phyloP scores from a whole-genome alignment of 2,888 invertebrate species.

The Drosophila rellima region DNA sequence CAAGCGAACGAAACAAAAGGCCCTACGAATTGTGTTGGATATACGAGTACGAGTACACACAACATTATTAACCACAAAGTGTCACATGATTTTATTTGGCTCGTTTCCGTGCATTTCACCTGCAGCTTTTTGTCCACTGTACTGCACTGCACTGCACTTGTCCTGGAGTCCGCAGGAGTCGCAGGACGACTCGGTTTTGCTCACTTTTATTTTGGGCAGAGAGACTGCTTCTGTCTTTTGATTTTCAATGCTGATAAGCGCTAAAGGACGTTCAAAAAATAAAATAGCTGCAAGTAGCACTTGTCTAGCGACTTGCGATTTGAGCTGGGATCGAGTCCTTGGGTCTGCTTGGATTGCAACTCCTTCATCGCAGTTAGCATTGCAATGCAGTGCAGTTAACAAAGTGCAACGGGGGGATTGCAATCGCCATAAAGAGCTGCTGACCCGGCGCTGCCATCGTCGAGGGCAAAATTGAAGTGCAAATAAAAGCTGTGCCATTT shows the following conservation, averaged over 20 bases:
- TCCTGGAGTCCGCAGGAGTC: not conserved
- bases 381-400: slow-evolving; percentile 80
- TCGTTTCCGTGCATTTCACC: slow-evolving; percentile 71
- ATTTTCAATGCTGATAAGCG: slow-evolving; percentile 74
- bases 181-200: not conserved
- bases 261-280: slow-evolving; percentile 76
- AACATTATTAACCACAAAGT: slow-evolving; percentile 81
- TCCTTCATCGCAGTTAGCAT: slow-evolving; percentile 61
- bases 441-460: slow-evolving; percentile 32
- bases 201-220: slow-evolving; percentile 58
- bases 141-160: slow-evolving; percentile 26
- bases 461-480: slow-evolving; percentile 77
- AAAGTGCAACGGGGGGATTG: slow-evolving; percentile 79
- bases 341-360: slow-evolving; percentile 24
- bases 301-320: slow-evolving; percentile 56
- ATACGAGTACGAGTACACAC: slow-evolving; percentile 38
- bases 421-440: slow-evolving; percentile 77
- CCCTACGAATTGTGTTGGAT: slow-evolving; percentile 19
- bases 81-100: slow-evolving; percentile 81
- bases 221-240: slow-evolving; percentile 59
- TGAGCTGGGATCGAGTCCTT: slow-evolving; percentile 12
- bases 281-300: slow-evolving; percentile 77
- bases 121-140: slow-evolving; percentile 59
- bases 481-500: slow-evolving; percentile 76
- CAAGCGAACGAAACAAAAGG: slow-evolving; percentile 51